Base-by-base conservation (phyloP, 2,797 vertebrate genomes). In the Molossus alvarezi region DNA sequence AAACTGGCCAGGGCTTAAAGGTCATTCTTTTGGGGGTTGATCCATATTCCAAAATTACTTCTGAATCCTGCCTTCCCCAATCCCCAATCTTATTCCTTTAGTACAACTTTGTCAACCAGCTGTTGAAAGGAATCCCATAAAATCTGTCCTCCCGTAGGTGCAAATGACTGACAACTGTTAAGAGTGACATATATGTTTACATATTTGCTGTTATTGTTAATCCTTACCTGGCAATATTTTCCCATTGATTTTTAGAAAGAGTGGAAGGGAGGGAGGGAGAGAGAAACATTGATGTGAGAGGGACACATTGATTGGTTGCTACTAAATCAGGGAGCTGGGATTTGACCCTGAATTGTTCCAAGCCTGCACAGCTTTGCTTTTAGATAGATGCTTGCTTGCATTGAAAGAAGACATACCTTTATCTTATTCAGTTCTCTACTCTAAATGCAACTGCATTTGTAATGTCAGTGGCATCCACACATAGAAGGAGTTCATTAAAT, bases 281-380 rank as follows among this genome's bases (percentile, higher is more conserved):
- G 41, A 45, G 41, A 45, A 45, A 45, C 41, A 45, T 45, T 45
- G 41, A 45, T 45, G 41, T 45, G 41, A 45, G 41, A 45, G 41
- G 6, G 41, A 45, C 41, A 45, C 41, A 45, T 45, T 45, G 41
- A 45, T 45, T 45, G 41, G 41, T 45, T 45, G 41, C 33, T 55
- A 20, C 5, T 71, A 71, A 84, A 9, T 17, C 33, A 73, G 60
- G 21, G 55, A 83, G 33, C 60, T 76, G 41, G 41, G 48, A 91
- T 81, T 76, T 88, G 93, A 41, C 23, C n/a, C 18, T 86, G 25
- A 51, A 41, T 80, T 88, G 5, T 71, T 92, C 62, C 67, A 94
- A 93, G 57, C 23, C 64, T 9, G 9, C 9, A 57, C 8, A 73
- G 76, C 27, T 87, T 73, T 57, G n/a, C 20, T 75, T 92, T 89